Conservation (phyloP, 2,113 vertebrate genomes). For the Protobothrops mucrosquamatus region DNA sequence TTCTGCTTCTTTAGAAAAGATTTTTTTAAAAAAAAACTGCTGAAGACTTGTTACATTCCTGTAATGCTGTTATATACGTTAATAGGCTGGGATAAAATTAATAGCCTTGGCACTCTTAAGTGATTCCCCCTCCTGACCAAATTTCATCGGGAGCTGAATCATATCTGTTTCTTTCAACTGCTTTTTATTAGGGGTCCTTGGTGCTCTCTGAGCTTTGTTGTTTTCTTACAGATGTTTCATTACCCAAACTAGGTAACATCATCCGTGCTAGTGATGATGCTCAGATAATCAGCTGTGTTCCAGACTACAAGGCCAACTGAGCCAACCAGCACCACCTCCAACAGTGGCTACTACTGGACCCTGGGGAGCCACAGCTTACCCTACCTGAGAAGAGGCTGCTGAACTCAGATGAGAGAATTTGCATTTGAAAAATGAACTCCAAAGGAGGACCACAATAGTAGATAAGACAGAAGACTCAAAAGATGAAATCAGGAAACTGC, state of each 20-base stretch:
- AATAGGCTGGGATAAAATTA: no score
- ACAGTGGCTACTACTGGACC: neutral
- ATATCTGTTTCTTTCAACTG: neutral
- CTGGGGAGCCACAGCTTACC: neutral
- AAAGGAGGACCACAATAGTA: slow-evolving; percentile 18
- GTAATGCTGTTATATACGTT: neutral
- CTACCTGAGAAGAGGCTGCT: slow-evolving; percentile 2
- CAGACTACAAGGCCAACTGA: neutral
- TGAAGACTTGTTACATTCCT: neutral
- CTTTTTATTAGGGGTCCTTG: neutral
- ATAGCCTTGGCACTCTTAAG: neutral
- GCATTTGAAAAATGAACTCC: slow-evolving; percentile 28
- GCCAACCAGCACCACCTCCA: slow-evolving; percentile 32
- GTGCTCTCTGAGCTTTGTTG: no score
- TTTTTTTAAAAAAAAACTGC: neutral
- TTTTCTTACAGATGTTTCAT: no score
- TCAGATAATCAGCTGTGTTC: no score
- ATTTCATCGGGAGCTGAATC: neutral
- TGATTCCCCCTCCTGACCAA: neutral
- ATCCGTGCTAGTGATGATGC: no score
- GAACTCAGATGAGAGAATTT: slow-evolving; percentile 43
- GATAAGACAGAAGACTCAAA: neutral
- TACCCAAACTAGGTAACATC: no score
- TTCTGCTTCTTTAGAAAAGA: neutral
- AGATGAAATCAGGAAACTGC: slow-evolving; percentile 3